Evolutionary conservation across 2,888 invertebrate species (phyloP).

Genomic region (Achlya flavicornis): DNA sequence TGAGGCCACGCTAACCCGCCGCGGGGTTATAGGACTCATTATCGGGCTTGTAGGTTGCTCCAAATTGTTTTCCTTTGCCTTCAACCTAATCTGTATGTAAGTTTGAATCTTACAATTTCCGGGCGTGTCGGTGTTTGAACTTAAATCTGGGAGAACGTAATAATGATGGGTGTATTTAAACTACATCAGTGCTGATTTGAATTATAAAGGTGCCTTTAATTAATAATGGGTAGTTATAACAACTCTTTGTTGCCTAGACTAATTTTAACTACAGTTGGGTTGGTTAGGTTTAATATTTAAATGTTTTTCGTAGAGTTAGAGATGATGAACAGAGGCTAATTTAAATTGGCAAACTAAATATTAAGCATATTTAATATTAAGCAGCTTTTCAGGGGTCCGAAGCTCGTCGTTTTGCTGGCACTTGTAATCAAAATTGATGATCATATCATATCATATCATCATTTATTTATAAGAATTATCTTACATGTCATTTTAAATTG

Average conservation of each 20-base stretch:
- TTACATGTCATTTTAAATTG: too few species aligned
- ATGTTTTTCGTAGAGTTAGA: too few species aligned
- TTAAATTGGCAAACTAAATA: too few species aligned
- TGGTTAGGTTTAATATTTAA: too few species aligned
- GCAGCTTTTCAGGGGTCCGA: too few species aligned
- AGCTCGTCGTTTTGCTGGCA: too few species aligned
- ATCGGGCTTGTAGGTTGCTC: not conserved
- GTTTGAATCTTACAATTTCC: not conserved
- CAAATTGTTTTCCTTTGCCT: constrained; percentile 4
- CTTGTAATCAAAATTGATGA: too few species aligned
- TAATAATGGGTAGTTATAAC: not conserved
- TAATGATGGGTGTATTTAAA: not conserved
- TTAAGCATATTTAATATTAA: too few species aligned
- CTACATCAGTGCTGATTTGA: not conserved
- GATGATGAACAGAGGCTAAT: too few species aligned
- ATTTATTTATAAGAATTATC: too few species aligned
- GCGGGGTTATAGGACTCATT: not conserved
- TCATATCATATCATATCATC: too few species aligned
- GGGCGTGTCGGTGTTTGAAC: not conserved
- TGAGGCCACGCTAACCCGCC: not conserved
- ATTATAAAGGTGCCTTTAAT: not conserved
- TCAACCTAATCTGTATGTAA: constrained; percentile 2
- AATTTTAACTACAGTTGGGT: too few species aligned
- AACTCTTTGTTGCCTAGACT: not conserved
- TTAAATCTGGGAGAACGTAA: not conserved